Evolutionary conservation across 2,113 vertebrate species (phyloP).

Genomic region (Hassar affinis): DNA sequence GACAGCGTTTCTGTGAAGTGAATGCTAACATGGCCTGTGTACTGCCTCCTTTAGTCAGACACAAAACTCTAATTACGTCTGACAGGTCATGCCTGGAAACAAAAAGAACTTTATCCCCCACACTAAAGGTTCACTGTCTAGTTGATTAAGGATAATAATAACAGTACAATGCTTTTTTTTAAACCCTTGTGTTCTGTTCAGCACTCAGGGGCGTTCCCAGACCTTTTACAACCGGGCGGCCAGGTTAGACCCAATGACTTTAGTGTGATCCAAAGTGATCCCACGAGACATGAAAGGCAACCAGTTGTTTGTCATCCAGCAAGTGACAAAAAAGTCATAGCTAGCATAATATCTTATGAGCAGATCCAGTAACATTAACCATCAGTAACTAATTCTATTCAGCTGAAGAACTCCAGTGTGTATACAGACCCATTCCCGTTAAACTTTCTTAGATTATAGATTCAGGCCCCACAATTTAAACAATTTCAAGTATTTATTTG

Average conservation of each 20-base stretch:
- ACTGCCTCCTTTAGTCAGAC: constrained; percentile 13
- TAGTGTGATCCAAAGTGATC: not conserved
- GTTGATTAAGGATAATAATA: constrained; percentile 8
- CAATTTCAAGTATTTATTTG: no score
- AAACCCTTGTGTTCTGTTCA: not conserved
- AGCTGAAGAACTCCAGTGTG: not conserved
- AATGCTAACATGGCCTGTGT: constrained; percentile 41
- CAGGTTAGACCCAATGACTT: not conserved
- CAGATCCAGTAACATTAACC: not conserved
- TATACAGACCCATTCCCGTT: no score
- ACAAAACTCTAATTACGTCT: constrained; percentile 30
- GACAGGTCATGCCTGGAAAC: constrained; percentile 27
- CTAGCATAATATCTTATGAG: not conserved
- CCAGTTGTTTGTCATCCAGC: not conserved
- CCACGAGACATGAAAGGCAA: not conserved
- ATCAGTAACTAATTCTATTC: not conserved
- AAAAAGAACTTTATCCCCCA: constrained; percentile 23
- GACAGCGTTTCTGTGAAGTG: constrained; percentile 46
- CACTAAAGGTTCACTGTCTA: not conserved
- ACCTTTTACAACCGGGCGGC: not conserved
- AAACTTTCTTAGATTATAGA: no score
- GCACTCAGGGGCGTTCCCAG: not conserved
- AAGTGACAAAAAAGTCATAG: not conserved
- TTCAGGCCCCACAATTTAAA: no score
- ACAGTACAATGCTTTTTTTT: not conserved